These are phyloP conservation scores for Micropoecilia bifurca DNA, from an alignment of 2,797 vertebrate species.

Conservation along the genomic window DNA sequence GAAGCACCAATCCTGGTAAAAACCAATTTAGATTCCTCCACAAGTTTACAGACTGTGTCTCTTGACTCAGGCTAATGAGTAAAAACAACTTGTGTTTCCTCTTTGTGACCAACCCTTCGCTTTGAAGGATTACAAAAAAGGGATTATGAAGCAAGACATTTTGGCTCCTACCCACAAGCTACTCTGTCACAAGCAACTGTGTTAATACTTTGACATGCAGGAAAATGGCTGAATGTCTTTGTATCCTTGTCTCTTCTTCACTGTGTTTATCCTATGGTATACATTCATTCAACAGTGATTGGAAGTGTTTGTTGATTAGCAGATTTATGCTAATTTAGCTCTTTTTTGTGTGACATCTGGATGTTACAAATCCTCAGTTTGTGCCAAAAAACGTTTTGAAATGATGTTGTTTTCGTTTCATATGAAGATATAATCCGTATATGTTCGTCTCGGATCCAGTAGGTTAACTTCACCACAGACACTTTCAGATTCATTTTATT, in stretches of 20 bases:
- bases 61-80: constrained; percentile 5
- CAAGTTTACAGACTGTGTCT: neutral
- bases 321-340: neutral
- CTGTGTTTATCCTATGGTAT: neutral
- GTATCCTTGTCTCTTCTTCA: neutral
- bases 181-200: neutral
- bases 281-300: neutral
- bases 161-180: constrained; percentile 25
- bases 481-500: too few species aligned
- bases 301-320: neutral
- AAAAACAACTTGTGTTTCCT: constrained; percentile 4
- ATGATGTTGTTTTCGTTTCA: neutral
- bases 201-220: neutral
- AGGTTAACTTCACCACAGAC: too few species aligned
- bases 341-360: neutral
- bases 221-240: neutral
- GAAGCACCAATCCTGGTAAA: neutral
- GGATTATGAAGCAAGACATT: constrained; percentile 43
- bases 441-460: too few species aligned
- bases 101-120: constrained; percentile 3
- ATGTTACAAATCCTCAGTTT: neutral
- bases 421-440: too few species aligned
- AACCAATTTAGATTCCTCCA: neutral
- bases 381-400: neutral
- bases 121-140: constrained; percentile 27